phyloP scores from a whole-genome alignment of 1,140 invertebrate species.

The Camponotus floridanus region DNA sequence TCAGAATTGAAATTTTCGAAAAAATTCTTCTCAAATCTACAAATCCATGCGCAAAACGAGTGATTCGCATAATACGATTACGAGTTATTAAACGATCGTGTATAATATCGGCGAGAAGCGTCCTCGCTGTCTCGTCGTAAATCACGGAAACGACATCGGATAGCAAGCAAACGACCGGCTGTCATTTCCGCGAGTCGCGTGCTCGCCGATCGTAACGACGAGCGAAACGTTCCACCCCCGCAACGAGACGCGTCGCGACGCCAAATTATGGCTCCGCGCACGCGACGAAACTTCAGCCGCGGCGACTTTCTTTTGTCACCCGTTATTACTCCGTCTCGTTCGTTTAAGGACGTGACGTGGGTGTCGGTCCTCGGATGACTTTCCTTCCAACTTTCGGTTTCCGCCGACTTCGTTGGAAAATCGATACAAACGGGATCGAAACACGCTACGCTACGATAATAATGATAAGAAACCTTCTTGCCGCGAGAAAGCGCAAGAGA shows the following conservation, averaged over 20 bases:
- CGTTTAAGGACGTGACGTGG: slow-evolving; percentile 68
- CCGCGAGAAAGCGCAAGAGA: background rate
- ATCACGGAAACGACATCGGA: slow-evolving; percentile 63
- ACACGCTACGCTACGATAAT: background rate
- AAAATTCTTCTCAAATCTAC: no score
- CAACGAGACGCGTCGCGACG: slow-evolving; percentile 56
- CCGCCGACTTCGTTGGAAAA: slow-evolving; percentile 16
- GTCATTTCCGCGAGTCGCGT: slow-evolving; percentile 72
- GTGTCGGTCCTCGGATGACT: slow-evolving; percentile 59
- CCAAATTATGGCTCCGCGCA: slow-evolving; percentile 62
- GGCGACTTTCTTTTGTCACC: slow-evolving; percentile 63
- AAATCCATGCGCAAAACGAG: background rate
- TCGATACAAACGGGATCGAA: background rate
- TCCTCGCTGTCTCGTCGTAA: slow-evolving; percentile 58
- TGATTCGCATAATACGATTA: slow-evolving; percentile 26
- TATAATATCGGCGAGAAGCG: slow-evolving; percentile 37
- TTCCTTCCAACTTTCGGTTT: slow-evolving; percentile 2
- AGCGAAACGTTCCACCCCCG: slow-evolving; percentile 68
- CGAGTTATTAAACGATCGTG: slow-evolving; percentile 33
- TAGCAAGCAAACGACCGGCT: slow-evolving; percentile 32
- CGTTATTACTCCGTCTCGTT: slow-evolving; percentile 58
- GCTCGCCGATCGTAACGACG: slow-evolving; percentile 60
- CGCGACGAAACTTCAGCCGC: slow-evolving; percentile 64
- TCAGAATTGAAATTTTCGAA: no score
- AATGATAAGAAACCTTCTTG: background rate